Percentiles rank a stretch among this genome's conserved stretches.
phyloP scores from a whole-genome alignment of 2,888 invertebrate species.

The Pandemis heparana region DNA sequence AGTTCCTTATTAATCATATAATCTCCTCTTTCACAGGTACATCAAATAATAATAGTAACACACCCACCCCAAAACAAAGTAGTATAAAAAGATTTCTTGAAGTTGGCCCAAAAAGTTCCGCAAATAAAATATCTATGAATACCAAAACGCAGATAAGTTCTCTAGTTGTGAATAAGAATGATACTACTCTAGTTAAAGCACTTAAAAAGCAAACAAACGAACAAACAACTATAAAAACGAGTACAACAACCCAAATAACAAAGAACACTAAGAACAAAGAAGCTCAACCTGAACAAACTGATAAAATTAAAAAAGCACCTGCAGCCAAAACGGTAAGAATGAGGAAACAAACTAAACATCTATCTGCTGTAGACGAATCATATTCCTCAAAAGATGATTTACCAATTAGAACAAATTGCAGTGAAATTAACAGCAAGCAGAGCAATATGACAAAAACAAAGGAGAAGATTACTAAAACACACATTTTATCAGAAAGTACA shows the following conservation, averaged over 20 bases:
- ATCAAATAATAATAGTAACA: not conserved
- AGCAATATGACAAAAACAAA: slow-evolving; percentile 9
- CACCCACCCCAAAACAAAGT: slow-evolving; percentile 8
- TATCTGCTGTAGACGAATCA: slow-evolving; percentile 10
- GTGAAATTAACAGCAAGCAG: not conserved
- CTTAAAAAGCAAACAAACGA: slow-evolving; percentile 10
- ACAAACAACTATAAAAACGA: not conserved
- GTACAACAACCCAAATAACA: not conserved
- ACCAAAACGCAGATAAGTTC: slow-evolving; percentile 1
- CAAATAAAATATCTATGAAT: slow-evolving; percentile 2
- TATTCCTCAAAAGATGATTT: not conserved
- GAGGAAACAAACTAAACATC: slow-evolving; percentile 20
- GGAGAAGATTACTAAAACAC: slow-evolving; percentile 8
- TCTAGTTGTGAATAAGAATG: slow-evolving; percentile 13
- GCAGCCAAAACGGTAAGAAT: slow-evolving; percentile 12
- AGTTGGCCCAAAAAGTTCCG: not conserved
- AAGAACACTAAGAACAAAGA: slow-evolving; percentile 10
- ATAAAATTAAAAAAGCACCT: not conserved
- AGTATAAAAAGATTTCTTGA: slow-evolving; percentile 6
- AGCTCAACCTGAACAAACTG: not conserved
- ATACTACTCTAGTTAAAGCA: not conserved
- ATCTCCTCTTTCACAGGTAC: slow-evolving; percentile 24
- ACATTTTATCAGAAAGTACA: not conserved
- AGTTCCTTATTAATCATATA: not conserved
- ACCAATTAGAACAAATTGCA: not conserved